phyloP scores from a whole-genome alignment of 2,113 vertebrate genomes.

The Xyrauchen texanus region DNA sequence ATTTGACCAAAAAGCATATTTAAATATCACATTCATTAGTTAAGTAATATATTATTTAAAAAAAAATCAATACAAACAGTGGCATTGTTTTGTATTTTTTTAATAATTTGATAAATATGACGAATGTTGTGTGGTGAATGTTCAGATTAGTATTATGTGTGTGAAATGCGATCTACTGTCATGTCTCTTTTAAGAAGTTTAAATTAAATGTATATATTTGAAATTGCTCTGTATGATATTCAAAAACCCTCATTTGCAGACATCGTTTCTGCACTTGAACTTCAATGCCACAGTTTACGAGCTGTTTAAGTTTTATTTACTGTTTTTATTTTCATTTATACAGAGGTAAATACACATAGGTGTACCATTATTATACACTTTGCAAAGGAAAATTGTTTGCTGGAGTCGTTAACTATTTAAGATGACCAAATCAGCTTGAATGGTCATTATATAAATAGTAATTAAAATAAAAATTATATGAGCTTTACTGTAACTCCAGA shows the following conservation, averaged over 20 bases:
- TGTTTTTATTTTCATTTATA: not conserved
- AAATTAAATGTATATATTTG: slow-evolving; percentile 40
- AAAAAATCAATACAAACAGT: not conserved
- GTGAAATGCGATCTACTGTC: slow-evolving; percentile 61
- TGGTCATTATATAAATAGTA: not conserved
- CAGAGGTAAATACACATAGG: too few species aligned
- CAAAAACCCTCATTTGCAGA: too few species aligned
- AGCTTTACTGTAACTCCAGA: not conserved
- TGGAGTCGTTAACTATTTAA: too few species aligned
- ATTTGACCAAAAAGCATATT: accelerated
- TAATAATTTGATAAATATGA: not conserved
- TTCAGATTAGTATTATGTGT: slow-evolving; percentile 45
- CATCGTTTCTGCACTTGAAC: not conserved
- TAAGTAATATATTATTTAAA: not conserved
- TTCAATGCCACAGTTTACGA: not conserved
- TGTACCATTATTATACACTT: too few species aligned
- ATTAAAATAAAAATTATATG: not conserved
- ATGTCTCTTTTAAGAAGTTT: slow-evolving; percentile 80
- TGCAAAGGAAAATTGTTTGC: too few species aligned
- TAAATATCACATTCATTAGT: not conserved
- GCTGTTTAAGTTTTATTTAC: not conserved
- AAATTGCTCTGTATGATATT: not conserved
- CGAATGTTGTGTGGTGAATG: slow-evolving; percentile 53
- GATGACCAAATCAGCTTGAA: not conserved
- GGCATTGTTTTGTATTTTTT: not conserved